Conservation (phyloP, 2,797 vertebrate genomes). For the Danio jaintianensis region DNA sequence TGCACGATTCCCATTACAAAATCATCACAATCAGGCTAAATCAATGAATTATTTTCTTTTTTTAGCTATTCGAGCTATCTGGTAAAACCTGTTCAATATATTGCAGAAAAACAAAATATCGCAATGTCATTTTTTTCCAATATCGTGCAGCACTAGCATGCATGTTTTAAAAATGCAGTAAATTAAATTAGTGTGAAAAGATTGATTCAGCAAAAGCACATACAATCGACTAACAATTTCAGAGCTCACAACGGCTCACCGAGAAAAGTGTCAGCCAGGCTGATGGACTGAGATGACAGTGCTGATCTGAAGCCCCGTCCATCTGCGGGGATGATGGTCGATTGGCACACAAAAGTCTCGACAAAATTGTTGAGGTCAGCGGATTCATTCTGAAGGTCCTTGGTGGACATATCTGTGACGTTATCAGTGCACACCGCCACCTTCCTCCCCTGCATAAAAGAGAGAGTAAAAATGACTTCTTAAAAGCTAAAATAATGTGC, state of each 20-base stretch:
- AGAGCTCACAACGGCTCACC: constrained; percentile 76
- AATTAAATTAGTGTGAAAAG: too few relatives aligned
- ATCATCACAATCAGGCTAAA: too few relatives aligned
- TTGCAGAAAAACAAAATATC: too few relatives aligned
- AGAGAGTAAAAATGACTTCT: background rate
- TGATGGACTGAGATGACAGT: constrained; percentile 94
- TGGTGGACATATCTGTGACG: constrained; percentile 89
- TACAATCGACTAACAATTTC: too few relatives aligned
- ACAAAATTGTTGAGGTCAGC: constrained; percentile 86
- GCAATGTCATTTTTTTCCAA: too few relatives aligned
- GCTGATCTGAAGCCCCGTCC: constrained; percentile 93
- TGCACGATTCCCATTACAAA: too few relatives aligned
- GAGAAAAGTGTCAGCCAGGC: constrained; percentile 91
- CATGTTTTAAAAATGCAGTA: too few relatives aligned
- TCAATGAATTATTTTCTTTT: too few relatives aligned
- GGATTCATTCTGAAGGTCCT: constrained; percentile 85
- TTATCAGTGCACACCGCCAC: constrained; percentile 92
- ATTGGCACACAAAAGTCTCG: constrained; percentile 93
- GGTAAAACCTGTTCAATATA: too few relatives aligned
- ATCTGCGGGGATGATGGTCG: constrained; percentile 94
- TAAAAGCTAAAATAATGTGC: background rate
- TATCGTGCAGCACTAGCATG: too few relatives aligned
- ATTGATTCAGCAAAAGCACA: too few relatives aligned
- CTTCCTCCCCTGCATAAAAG: constrained; percentile 81
- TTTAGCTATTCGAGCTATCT: too few relatives aligned